Base-by-base conservation (phyloP, 2,888 invertebrate species). In the Malacosoma neustria region DNA sequence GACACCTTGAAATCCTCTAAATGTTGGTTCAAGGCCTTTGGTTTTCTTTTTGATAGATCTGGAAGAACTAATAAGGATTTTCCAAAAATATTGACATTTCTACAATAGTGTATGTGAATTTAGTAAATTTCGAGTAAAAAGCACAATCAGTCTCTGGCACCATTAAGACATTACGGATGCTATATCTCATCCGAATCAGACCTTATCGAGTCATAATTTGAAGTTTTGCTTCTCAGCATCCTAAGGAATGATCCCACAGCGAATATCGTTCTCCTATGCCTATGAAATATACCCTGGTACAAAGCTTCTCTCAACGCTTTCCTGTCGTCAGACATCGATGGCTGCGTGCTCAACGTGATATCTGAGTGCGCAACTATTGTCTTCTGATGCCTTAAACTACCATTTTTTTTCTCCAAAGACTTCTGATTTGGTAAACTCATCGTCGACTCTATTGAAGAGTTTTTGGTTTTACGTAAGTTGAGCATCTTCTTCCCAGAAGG, bases 221-320 rank as follows among this genome's bases (percentile, higher is more conserved):
- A 91, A 58, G 92, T 92, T 69, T 91, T 91, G 63, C 89, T 90
- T 54, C 90, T 88, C 48, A 92, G 72, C 92, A 92, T 92, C 48
- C 92, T 87, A 41, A 92, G 79, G 66, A 92, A 92, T 34, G 92
- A 92, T 35, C 92, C 92, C 38, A 92, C 88, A 4, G 92, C 92
- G 64, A 92, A 92, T 52, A 92, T 92, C 42, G 92, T 92, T 62
- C 92, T 86, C 47, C 92, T 84, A 74, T 92, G 92, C 50, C 92
- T 89, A 81, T 92, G 92, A 70, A 92, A 91, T 64, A 92, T 92
- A 72, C 92, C 92, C 75, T 92, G 91, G 69, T 92, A 92, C 53
- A 92, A 79, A 43, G 92, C 92, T 66, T 92, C 92, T 46, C 92
- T 82, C 45, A 91, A 65, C 34, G 92, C 91, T 71, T 92, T 92